Evolutionary conservation across 2,888 invertebrate species (phyloP).

Genomic region (Synanthedon vespiformis): DNA sequence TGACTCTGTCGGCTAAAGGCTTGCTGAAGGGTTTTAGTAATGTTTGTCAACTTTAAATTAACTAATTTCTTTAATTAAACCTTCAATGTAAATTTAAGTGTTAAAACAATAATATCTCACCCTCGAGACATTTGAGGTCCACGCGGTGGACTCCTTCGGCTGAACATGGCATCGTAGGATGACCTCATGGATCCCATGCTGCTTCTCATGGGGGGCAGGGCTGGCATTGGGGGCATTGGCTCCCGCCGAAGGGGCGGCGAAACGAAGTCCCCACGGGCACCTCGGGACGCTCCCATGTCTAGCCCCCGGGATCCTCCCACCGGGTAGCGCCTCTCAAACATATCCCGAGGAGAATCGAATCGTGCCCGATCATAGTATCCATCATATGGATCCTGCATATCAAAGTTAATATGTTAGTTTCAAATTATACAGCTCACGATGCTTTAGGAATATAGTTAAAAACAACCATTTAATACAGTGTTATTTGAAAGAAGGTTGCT

Average conservation of each 20-base stretch:
- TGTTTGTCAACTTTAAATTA: no score
- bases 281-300: conserved; percentile 66
- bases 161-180: conserved; percentile 85
- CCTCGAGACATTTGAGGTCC: conserved; percentile 67
- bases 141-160: conserved; percentile 81
- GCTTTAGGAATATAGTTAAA: no score
- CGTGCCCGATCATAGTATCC: conserved; percentile 84
- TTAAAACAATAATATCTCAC: conserved; percentile 28
- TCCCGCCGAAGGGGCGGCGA: conserved; percentile 83
- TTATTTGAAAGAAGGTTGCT: no score
- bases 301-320: conserved; percentile 67
- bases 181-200: conserved; percentile 78
- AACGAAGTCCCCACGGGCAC: conserved; percentile 74
- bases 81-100: no score
- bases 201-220: conserved; percentile 72
- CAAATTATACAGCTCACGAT: no score
- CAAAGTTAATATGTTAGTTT: no score
- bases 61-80: no score
- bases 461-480: no score
- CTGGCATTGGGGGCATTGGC: conserved; percentile 84
- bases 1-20: no score
- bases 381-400: conserved; percentile 75
- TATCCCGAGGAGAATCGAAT: conserved; percentile 82
- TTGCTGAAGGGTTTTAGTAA: no score
- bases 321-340: conserved; percentile 85